These are phyloP conservation scores for Cryptotis parvus DNA, from an alignment of 2,113 vertebrate species.

Conservation along the genomic window DNA sequence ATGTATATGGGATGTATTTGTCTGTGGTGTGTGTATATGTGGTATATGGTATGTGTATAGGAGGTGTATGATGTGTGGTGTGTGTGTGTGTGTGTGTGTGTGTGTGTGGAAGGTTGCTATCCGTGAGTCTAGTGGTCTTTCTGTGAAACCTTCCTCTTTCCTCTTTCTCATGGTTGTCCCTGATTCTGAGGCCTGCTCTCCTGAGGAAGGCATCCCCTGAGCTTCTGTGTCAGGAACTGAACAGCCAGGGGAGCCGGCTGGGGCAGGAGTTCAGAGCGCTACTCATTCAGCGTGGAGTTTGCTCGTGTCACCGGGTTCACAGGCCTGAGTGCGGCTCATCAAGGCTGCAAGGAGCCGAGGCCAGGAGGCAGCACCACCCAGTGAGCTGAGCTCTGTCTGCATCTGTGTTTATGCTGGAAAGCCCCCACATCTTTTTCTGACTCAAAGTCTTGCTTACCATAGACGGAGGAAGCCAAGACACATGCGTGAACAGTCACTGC, in stretches of 20 bases:
- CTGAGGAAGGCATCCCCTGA: background rate
- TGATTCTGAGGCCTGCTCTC: no score
- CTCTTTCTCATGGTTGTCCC: background rate
- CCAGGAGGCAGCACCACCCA: background rate
- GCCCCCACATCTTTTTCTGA: no score
- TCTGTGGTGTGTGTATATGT: no score
- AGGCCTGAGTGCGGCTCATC: constrained; percentile 18
- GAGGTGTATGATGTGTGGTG: background rate
- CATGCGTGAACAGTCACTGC: no score
- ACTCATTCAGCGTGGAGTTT: constrained; percentile 62
- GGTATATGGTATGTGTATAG: no score
- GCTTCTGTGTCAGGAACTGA: background rate
- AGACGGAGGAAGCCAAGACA: background rate
- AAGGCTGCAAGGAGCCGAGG: background rate
- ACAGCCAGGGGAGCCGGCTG: background rate
- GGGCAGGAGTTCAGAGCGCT: background rate
- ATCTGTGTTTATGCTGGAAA: background rate
- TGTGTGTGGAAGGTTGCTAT: background rate
- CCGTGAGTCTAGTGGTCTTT: background rate
- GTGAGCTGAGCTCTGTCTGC: background rate
- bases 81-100: no score
- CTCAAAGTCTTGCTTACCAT: no score
- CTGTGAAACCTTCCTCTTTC: background rate
- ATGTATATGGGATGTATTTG: no score
- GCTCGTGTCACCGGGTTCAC: constrained; percentile 64